Conservation (phyloP, 2,888 invertebrate genomes). For the Scaptomyza parva region DNA sequence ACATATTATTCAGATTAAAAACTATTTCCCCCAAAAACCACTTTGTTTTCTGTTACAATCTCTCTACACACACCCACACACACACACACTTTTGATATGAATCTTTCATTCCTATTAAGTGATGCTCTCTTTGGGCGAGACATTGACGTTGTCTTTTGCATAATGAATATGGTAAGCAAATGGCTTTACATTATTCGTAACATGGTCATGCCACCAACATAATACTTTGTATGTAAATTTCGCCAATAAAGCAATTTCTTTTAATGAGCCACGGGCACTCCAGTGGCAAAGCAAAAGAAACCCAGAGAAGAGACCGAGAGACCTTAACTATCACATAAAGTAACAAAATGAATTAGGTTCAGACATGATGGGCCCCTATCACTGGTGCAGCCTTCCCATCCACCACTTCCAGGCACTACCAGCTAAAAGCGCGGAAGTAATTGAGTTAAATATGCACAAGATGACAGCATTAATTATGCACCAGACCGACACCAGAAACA, state of each 20-base stretch:
- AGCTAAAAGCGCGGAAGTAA: conserved; percentile 72
- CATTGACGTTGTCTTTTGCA: conserved; percentile 37
- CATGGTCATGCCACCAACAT: conserved; percentile 73
- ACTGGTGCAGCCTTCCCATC: conserved; percentile 39
- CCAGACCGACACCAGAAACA: conserved; percentile 30
- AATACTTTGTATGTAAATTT: conserved; percentile 76
- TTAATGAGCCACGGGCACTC: conserved; percentile 69
- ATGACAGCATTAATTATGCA: conserved; percentile 79
- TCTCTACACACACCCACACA: neutral
- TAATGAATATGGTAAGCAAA: conserved; percentile 62
- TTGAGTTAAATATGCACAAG: conserved; percentile 79
- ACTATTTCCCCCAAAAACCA: neutral
- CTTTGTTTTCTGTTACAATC: neutral
- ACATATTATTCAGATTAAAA: too few relatives aligned
- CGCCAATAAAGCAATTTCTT: conserved; percentile 76
- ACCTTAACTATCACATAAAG: conserved; percentile 70
- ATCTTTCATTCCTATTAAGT: conserved; percentile 37
- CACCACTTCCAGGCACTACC: too few relatives aligned
- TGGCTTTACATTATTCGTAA: conserved; percentile 66
- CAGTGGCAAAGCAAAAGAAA: conserved; percentile 22
- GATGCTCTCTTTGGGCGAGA: conserved; percentile 5
- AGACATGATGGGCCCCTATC: conserved; percentile 73
- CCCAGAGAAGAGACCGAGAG: conserved; percentile 22
- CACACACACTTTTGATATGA: conserved; percentile 18
- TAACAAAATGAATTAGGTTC: conserved; percentile 73